These are phyloP conservation scores for Vesta saturnalis DNA, from an alignment of 2,888 invertebrate species.

Conservation along the genomic window DNA sequence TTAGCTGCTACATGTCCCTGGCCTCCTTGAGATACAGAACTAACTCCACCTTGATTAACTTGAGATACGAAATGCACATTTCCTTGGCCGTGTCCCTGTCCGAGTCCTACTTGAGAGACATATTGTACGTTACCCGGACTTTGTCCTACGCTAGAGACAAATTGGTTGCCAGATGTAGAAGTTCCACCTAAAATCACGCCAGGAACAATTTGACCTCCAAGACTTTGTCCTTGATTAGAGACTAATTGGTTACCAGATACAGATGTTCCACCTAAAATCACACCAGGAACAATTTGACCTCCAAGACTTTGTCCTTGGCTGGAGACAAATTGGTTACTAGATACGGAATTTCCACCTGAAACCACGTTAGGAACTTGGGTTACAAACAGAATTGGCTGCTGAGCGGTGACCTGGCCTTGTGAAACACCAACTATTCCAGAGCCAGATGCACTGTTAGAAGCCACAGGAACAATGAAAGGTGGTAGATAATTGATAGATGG, in stretches of 20 bases:
- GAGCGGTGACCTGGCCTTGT: background rate
- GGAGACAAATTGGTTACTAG: no score
- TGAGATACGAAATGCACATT: background rate
- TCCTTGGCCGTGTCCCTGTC: background rate
- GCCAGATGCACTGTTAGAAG: no score
- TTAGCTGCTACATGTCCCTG: background rate
- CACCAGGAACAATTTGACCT: background rate
- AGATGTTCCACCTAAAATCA: background rate
- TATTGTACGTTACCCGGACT: background rate
- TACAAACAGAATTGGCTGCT: background rate
- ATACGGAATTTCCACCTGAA: background rate
- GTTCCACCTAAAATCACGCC: background rate
- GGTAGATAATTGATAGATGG: background rate
- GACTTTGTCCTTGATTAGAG: background rate
- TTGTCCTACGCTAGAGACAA: background rate
- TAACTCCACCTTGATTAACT: background rate
- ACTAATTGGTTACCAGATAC: no score
- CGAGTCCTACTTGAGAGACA: background rate
- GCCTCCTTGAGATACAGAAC: background rate
- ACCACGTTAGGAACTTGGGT: background rate
- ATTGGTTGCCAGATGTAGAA: no score
- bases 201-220: background rate
- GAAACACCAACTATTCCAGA: no score
- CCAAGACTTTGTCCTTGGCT: background rate
- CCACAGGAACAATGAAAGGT: no score